Evolutionary conservation across 2,888 invertebrate species (phyloP).

Genomic region (Drosophila rellima): DNA sequence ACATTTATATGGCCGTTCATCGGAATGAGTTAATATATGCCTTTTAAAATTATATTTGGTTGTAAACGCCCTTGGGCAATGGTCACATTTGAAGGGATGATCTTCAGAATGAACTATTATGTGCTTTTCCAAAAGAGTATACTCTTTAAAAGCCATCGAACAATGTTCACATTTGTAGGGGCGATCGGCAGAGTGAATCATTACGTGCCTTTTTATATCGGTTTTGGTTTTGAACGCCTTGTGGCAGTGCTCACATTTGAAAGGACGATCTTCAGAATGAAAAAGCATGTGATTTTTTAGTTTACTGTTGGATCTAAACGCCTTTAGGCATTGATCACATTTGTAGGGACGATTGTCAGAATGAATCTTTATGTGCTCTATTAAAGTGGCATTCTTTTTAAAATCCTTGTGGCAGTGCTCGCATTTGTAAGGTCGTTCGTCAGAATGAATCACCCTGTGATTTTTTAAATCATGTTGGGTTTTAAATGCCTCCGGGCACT

Average conservation of each 20-base stretch:
- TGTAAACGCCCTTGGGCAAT: background rate
- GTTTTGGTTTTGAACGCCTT: background rate
- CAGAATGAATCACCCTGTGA: background rate
- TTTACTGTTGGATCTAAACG: background rate
- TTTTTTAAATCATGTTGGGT: background rate
- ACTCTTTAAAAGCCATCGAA: background rate
- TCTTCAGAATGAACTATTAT: background rate
- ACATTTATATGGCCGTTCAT: background rate
- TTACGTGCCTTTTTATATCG: background rate
- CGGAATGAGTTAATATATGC: background rate
- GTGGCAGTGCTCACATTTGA: background rate
- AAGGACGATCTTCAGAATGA: background rate
- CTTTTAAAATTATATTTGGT: background rate
- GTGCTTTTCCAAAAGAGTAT: background rate
- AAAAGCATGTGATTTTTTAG: background rate
- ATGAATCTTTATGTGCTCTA: background rate
- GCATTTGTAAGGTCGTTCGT: background rate
- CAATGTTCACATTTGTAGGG: background rate
- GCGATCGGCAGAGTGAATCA: conserved; percentile 1
- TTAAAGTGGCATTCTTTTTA: background rate
- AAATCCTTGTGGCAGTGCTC: background rate
- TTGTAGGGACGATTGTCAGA: background rate
- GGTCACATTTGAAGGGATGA: conserved; percentile 4
- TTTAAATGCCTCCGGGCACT: background rate
- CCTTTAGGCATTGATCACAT: background rate